Evolutionary conservation across 2,113 vertebrate genomes (phyloP).

Genomic region (Ophiodon elongatus): DNA sequence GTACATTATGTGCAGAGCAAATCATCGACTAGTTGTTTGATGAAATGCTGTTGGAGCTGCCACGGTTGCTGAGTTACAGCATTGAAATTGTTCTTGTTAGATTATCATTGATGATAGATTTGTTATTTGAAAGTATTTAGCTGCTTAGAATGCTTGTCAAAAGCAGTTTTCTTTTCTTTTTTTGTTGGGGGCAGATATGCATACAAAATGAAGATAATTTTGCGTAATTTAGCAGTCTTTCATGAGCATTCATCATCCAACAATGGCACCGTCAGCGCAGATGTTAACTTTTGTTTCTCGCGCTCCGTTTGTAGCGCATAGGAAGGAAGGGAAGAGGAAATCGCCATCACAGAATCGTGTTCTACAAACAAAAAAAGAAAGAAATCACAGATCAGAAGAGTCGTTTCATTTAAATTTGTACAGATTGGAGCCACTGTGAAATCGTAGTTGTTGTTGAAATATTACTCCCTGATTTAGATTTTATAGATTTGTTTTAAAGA

Average conservation of each 20-base stretch:
- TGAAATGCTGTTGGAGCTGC: slow-evolving; percentile 22
- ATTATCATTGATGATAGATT: slow-evolving; percentile 1
- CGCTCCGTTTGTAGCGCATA: not conserved
- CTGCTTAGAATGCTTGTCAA: not conserved
- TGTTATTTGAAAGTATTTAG: slow-evolving; percentile 13
- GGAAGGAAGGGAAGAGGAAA: not conserved
- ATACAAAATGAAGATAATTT: slow-evolving; percentile 3
- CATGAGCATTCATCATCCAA: slow-evolving; percentile 32
- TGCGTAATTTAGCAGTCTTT: slow-evolving; percentile 17
- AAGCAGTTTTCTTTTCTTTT: not conserved
- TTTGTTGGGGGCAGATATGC: not conserved
- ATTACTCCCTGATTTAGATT: not conserved
- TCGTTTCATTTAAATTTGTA: not conserved
- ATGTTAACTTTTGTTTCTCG: slow-evolving; percentile 47
- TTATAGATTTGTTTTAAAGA: not conserved
- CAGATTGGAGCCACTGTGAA: not conserved
- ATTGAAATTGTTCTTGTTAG: slow-evolving; percentile 3
- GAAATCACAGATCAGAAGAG: not conserved
- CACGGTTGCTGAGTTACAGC: not conserved
- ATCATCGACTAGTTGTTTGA: slow-evolving; percentile 50
- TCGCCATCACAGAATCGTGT: not conserved
- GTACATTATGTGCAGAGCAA: slow-evolving; percentile 45
- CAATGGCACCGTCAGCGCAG: slow-evolving; percentile 23
- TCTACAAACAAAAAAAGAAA: slow-evolving; percentile 1
- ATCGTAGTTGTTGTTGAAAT: not conserved